Evolutionary conservation across 1,140 invertebrate species (phyloP).

Genomic region (Brevipalpus yothersi): DNA sequence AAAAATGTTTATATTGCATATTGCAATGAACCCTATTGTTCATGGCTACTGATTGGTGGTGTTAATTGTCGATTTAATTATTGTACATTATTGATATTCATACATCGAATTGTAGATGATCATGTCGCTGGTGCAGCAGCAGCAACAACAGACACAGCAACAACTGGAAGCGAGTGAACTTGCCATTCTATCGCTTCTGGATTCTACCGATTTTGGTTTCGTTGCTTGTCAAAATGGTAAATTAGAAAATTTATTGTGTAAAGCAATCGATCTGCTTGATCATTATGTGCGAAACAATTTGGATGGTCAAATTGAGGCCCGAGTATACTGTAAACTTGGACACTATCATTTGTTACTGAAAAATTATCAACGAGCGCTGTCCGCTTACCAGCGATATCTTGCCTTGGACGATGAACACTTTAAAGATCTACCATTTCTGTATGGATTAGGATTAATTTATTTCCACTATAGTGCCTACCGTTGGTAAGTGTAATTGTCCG

Average conservation of each 20-base stretch:
- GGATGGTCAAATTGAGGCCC: slow-evolving; percentile 51
- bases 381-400: slow-evolving; percentile 79
- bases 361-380: slow-evolving; percentile 67
- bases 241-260: neutral
- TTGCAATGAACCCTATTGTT: no score
- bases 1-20: no score
- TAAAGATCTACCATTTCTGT: slow-evolving; percentile 57
- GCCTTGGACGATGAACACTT: slow-evolving; percentile 30
- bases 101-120: no score
- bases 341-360: slow-evolving; percentile 74
- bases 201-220: neutral
- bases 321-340: slow-evolving; percentile 74
- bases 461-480: slow-evolving; percentile 83
- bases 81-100: no score
- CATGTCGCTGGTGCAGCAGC: no score
- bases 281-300: neutral
- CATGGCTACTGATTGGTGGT: no score
- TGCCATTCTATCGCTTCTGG: neutral
- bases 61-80: no score
- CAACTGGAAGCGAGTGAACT: neutral
- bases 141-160: no score
- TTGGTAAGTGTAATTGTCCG: slow-evolving; percentile 44
- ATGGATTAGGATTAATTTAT: slow-evolving; percentile 77
- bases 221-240: neutral
- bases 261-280: neutral